phyloP scores from a whole-genome alignment of 1,140 invertebrate species.

The Archegozetes longisetosus region DNA sequence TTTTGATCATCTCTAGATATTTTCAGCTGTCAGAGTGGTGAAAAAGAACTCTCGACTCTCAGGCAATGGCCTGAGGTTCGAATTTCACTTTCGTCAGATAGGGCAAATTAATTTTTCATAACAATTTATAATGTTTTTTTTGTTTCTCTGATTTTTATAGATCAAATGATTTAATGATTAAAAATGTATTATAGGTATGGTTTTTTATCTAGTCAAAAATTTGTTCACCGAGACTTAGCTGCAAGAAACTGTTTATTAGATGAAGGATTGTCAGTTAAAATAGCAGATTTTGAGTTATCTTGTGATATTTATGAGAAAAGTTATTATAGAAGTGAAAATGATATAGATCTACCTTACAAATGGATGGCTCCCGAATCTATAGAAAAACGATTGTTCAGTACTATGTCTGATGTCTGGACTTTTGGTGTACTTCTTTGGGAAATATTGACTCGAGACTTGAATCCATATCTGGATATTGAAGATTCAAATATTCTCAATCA shows the following conservation, averaged over 20 bases:
- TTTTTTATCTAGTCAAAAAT: too few relatives aligned
- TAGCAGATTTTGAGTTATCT: conserved; percentile 35
- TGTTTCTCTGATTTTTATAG: too few relatives aligned
- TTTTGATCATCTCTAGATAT: too few relatives aligned
- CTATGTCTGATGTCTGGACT: conserved; percentile 69
- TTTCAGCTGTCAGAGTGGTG: too few relatives aligned
- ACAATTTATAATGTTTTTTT: too few relatives aligned
- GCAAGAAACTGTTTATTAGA: conserved; percentile 36
- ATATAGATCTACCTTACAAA: conserved; percentile 59
- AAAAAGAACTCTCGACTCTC: too few relatives aligned
- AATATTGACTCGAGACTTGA: conserved; percentile 62
- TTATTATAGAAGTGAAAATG: conserved; percentile 78
- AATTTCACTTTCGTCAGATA: too few relatives aligned
- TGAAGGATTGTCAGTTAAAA: conserved; percentile 27
- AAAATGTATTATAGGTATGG: too few relatives aligned
- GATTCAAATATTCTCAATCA: conserved; percentile 58
- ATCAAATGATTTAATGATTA: too few relatives aligned
- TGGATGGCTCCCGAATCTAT: conserved; percentile 83
- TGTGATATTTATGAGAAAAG: conserved; percentile 86
- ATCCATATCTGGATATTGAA: conserved; percentile 49
- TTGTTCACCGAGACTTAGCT: conserved; percentile 66
- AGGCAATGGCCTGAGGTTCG: too few relatives aligned
- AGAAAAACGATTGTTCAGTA: conserved; percentile 55
- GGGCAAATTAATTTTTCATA: too few relatives aligned
- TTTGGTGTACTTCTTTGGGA: conserved; percentile 69